Evolutionary conservation across 2,113 vertebrate species (phyloP), one percentile per base, ranked within the genome.

Genomic region (Phocoena sinus): DNA sequence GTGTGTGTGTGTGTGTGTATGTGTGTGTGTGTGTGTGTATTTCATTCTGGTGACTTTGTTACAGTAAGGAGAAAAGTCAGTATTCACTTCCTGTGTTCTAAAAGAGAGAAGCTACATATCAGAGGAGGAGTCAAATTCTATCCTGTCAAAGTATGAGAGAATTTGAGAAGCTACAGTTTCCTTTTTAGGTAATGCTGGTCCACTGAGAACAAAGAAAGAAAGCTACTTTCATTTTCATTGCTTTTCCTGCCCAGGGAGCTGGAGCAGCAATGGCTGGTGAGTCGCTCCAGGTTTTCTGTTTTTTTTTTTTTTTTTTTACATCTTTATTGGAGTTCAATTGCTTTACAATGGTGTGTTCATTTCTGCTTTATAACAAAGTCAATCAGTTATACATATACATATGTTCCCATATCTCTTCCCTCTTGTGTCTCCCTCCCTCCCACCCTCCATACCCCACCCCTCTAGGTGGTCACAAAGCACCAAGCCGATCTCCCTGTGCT

Each of bases 161-260:
- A 26, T 36, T 7, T n/a, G 41, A 36, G 26, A 36, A 41, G 33
- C 17, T 68, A 79, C 23, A 15, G 1, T 76, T 89, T 81, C 56
- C 58, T 5, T 7, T 0, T 26, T 67, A 33, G n/a, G 13, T 3
- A 77, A 12, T 13, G 25, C 9, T 31, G 7, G 2, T 41, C 8
- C 44, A 3, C 14, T 33, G 1, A 80, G 20, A 88, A 5, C 53
- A 71, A 67, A 47, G 5, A 11, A 36, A 76, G 47, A 18, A 62
- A 1, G 8, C 21, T 91, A 31, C 65, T 96, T 97, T 97, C 58
- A 7, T 11, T 96, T 94, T 97, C 74, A 6, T 1, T 70, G 1
- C 1, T 41, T 62, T 73, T 41, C 13, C 7, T 74, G 17, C 5
- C 13, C 25, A 17, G 47, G n/a, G 33, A 84, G 8, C 3, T 13